Conservation (phyloP, 2,797 vertebrate species). For the Otus scops region DNA sequence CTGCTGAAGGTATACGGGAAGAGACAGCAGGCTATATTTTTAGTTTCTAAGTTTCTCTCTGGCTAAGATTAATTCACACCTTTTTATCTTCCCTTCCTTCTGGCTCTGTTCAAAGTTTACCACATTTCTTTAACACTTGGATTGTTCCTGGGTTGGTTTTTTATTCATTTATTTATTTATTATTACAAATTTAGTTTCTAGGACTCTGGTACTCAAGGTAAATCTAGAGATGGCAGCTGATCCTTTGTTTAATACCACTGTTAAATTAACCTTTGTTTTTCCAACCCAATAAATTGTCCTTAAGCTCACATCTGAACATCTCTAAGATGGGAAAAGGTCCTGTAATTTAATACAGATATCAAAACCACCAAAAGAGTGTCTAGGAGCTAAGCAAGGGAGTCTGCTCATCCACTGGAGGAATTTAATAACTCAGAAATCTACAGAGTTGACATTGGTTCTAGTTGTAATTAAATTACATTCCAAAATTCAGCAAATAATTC, state of each 20-base stretch:
- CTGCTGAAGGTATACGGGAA: neutral
- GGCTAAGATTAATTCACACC: slow-evolving; percentile 25
- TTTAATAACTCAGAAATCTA: neutral
- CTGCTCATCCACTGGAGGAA: neutral
- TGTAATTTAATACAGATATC: neutral
- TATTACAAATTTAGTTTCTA: neutral
- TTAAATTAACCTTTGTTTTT: neutral
- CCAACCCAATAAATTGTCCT: neutral
- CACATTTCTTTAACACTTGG: neutral
- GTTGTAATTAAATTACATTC: neutral
- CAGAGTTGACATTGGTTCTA: neutral
- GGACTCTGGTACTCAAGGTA: neutral
- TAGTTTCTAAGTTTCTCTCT: neutral
- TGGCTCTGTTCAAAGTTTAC: neutral
- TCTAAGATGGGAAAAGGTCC: neutral
- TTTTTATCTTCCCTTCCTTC: slow-evolving; percentile 27
- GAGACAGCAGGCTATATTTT: slow-evolving; percentile 4
- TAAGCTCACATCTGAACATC: neutral
- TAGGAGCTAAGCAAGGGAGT: neutral
- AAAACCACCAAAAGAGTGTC: neutral
- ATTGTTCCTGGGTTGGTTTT: neutral
- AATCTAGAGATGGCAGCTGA: neutral
- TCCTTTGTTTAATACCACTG: neutral
- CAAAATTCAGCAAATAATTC: slow-evolving; percentile 5
- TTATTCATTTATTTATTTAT: neutral